phyloP scores from a whole-genome alignment of 2,113 vertebrate species.

The Urocitellus parryii region DNA sequence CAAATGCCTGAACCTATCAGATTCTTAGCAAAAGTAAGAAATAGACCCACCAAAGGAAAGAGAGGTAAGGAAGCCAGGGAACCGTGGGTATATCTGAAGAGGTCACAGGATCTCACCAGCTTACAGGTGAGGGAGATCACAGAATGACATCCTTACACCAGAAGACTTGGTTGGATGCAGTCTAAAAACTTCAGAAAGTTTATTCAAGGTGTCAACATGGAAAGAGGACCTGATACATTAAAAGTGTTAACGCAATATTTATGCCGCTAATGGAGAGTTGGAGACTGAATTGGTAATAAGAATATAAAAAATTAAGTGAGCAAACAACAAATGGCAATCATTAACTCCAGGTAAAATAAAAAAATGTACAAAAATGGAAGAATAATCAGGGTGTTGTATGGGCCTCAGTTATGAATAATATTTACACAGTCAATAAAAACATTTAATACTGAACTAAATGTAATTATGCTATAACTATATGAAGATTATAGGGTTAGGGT shows the following conservation, averaged over 20 bases:
- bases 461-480: background rate
- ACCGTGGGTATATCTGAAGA: background rate
- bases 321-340: background rate
- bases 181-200: slow-evolving; percentile 31
- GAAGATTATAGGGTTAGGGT: background rate
- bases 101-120: slow-evolving; percentile 2
- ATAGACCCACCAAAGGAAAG: background rate
- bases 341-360: slow-evolving; percentile 41
- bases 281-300: background rate
- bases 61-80: background rate
- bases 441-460: background rate
- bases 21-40: background rate
- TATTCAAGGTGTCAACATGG: slow-evolving; percentile 33
- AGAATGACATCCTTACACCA: background rate
- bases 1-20: background rate
- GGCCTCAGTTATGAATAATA: slow-evolving; percentile 7
- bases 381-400: background rate
- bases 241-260: slow-evolving; percentile 19
- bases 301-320: slow-evolving; percentile 44
- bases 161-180: background rate
- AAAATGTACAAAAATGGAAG: background rate
- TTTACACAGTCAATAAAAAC: background rate
- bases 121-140: background rate
- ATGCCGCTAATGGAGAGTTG: background rate
- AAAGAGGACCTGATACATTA: background rate